A percentile compares a stretch with the other conserved stretches of the same genome.
These are phyloP conservation scores for Globicephala melas DNA, from an alignment of 2,113 vertebrate genomes.

Conservation along the genomic window DNA sequence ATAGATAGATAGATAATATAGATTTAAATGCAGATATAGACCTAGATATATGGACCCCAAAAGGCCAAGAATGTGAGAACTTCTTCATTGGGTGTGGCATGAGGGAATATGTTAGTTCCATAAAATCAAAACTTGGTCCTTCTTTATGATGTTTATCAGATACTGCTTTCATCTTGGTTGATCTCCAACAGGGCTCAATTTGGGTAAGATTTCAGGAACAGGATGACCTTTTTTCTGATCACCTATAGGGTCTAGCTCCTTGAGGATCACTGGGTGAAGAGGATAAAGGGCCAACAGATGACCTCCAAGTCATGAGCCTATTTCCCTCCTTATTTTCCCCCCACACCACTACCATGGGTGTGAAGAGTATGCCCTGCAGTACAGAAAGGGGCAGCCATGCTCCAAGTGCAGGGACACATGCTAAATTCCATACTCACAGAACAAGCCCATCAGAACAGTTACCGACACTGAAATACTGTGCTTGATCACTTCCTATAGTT, in stretches of 20 bases:
- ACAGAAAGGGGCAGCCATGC: background rate
- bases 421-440: background rate
- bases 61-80: background rate
- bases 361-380: rapidly evolving
- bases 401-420: background rate
- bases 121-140: background rate
- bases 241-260: background rate
- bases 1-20: background rate
- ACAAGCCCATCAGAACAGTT: background rate
- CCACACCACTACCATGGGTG: background rate
- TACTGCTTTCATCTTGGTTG: background rate
- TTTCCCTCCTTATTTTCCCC: background rate
- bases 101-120: background rate
- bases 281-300: background rate
- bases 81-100: background rate
- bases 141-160: background rate
- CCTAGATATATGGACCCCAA: background rate
- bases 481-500: background rate
- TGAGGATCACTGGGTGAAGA: background rate
- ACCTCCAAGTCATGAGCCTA: background rate
- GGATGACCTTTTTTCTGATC: too few species aligned
- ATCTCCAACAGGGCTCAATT: background rate
- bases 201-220: background rate
- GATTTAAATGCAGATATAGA: background rate
- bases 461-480: background rate